These are phyloP conservation scores for Macroteleia sp. DNA, from an alignment of 2,888 invertebrate species.

Conservation along the genomic window DNA sequence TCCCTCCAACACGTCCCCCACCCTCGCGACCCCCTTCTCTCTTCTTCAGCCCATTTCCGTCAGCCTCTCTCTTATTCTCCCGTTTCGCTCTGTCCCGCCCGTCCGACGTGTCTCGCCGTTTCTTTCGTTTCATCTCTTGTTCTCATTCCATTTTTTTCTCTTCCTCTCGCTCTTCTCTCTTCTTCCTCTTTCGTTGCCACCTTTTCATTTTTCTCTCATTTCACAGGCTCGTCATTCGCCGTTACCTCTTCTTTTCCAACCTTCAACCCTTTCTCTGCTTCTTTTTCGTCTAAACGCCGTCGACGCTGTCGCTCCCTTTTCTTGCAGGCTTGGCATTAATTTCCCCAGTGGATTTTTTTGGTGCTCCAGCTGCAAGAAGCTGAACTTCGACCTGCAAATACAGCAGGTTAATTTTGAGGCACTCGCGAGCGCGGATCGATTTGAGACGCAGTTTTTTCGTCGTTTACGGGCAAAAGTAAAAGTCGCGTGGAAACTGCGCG, in stretches of 20 bases:
- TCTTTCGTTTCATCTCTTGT: constrained; percentile 35
- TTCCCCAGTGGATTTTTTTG: background rate
- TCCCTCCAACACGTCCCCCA: constrained; percentile 42
- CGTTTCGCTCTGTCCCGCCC: constrained; percentile 2
- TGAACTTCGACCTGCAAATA: background rate
- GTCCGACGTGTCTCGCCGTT: constrained; percentile 11
- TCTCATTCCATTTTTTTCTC: constrained; percentile 26
- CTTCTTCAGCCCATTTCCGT: constrained; percentile 29
- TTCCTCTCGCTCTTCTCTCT: background rate
- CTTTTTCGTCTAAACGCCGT: background rate
- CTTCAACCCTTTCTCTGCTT: constrained; percentile 21
- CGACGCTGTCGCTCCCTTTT: background rate
- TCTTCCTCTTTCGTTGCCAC: background rate
- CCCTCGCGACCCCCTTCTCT: background rate
- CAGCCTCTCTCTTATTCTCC: constrained; percentile 23
- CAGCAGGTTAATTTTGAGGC: constrained; percentile 12
- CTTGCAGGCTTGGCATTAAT: constrained; percentile 6
- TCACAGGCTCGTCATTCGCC: background rate
- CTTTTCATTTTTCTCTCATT: constrained; percentile 36
- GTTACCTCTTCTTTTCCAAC: constrained; percentile 8
- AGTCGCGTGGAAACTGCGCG: background rate
- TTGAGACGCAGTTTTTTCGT: background rate
- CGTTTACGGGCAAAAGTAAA: background rate
- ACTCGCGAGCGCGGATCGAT: constrained; percentile 3
- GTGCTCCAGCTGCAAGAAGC: background rate